Conservation (phyloP, 1,140 invertebrate genomes). For the Zaprionus tsacasi region DNA sequence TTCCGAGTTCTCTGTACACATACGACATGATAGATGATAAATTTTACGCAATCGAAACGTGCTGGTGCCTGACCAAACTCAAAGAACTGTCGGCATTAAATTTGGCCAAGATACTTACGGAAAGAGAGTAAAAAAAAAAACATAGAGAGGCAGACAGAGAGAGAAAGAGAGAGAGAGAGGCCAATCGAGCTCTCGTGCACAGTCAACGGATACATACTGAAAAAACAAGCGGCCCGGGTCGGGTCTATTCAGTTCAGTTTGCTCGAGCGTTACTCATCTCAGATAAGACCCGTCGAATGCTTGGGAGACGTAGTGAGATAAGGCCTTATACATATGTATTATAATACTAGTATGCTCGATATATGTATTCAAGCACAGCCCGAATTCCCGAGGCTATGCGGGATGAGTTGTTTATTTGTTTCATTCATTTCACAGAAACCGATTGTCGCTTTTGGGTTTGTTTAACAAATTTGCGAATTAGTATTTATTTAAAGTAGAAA, state of each 20-base stretch:
- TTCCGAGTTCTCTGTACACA: background rate
- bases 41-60: constrained; percentile 11
- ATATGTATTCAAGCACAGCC: background rate
- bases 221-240: background rate
- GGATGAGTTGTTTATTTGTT: background rate
- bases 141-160: background rate
- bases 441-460: background rate
- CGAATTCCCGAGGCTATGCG: constrained; percentile 1
- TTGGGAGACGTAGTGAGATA: constrained; percentile 5
- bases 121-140: background rate
- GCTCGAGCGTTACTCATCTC: constrained; percentile 5
- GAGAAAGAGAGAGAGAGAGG: background rate
- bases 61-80: constrained; percentile 9
- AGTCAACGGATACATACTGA: background rate
- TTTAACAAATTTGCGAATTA: constrained; percentile 3
- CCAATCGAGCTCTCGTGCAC: background rate
- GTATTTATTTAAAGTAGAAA: background rate
- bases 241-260: constrained; percentile 1
- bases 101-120: constrained; percentile 2
- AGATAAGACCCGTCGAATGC: constrained; percentile 9
- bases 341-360: background rate
- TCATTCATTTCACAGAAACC: background rate
- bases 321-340: background rate
- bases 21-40: constrained; percentile 1
- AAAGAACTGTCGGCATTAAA: constrained; percentile 3